These are phyloP conservation scores for Acanthacorydalis orientalis DNA, from an alignment of 2,888 invertebrate genomes.

Conservation along the genomic window DNA sequence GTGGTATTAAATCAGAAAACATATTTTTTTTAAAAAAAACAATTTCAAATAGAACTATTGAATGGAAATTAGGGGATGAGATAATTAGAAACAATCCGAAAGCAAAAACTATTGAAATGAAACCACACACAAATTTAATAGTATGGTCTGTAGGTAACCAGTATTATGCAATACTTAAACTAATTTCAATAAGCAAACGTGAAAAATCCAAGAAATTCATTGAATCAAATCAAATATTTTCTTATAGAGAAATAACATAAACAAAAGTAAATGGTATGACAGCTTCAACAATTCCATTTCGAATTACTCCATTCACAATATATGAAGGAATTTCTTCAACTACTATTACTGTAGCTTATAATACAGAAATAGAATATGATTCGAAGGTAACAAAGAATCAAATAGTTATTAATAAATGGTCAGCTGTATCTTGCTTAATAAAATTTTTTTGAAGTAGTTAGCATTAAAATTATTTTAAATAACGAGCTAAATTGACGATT, in stretches of 20 bases:
- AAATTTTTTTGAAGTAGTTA: no score
- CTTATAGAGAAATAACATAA: slow-evolving; percentile 48
- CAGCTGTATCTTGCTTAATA: no score
- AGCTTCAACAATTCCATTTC: slow-evolving; percentile 72
- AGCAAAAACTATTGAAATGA: slow-evolving; percentile 43
- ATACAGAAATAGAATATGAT: slow-evolving; percentile 42
- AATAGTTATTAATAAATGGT: no score
- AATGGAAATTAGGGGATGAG: slow-evolving; percentile 46
- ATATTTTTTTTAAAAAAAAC: slow-evolving; percentile 73
- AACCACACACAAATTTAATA: slow-evolving; percentile 54
- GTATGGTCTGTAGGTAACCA: slow-evolving; percentile 47
- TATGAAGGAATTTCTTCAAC: slow-evolving; percentile 60
- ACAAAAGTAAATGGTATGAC: slow-evolving; percentile 52
- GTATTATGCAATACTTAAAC: slow-evolving; percentile 62
- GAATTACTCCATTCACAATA: slow-evolving; percentile 55
- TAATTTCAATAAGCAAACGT: slow-evolving; percentile 60
- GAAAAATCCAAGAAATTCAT: slow-evolving; percentile 53
- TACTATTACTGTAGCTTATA: slow-evolving; percentile 60
- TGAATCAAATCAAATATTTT: slow-evolving; percentile 53
- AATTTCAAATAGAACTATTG: slow-evolving; percentile 81
- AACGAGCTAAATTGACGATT: no score
- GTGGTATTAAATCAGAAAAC: slow-evolving; percentile 67
- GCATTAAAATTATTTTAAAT: no score
- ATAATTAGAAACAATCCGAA: slow-evolving; percentile 28
- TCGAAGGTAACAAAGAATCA: slow-evolving; percentile 54